Base-by-base conservation (phyloP, 2,113 vertebrate genomes). In the Stercorarius parasiticus region DNA sequence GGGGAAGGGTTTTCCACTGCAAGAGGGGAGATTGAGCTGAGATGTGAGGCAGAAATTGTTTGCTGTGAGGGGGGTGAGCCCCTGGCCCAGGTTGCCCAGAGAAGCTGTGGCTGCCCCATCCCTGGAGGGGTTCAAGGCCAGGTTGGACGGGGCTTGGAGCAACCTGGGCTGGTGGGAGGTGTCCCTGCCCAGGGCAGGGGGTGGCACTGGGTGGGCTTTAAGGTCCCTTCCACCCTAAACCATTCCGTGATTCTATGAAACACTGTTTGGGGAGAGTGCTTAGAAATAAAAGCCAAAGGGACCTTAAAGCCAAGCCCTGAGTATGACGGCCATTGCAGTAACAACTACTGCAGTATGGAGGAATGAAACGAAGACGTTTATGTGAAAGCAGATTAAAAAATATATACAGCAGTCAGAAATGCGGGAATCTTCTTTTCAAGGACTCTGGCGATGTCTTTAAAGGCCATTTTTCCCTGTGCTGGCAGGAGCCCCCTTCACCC, bases 331-430 rank as follows among this genome's bases (percentile, higher is more conserved):
- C 10, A 5, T 3, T 22, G 64, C 23, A 7, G 34, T 5, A 19
- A 32, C 11, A 2, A 5, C 34, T 16, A 3, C 9, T 21, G 49
- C 20, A 25, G 40, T 12, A 5, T 2, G 5, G 15, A 5, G 22
- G 25, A 42, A 18, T 13, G 18, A 55, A 56, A 34, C 23, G 50
- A 8, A 1, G 22, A 9, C 9, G 6, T 15, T 15, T 42, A 11
- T 53, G 17, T 38, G 52, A 61, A 53, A 70, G 25, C 19, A 13
- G 29, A 30, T 90, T 77, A 42, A 1, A 53, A 62, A 55, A 30
- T 4, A 8, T 11, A 6, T 7, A 1, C 9, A 34, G 47, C 0
- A 3, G n/a, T 21, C 47, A 55, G 71, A 47, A 70, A 32, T 9
- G 9, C 6, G 3, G 22, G 22, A 38, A 55, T 25, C 29, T 55